A percentile compares a stretch with the other conserved stretches of the same genome.
Evolutionary conservation across 2,113 vertebrate species (phyloP).

Genomic region (Melanerpes formicivorus): DNA sequence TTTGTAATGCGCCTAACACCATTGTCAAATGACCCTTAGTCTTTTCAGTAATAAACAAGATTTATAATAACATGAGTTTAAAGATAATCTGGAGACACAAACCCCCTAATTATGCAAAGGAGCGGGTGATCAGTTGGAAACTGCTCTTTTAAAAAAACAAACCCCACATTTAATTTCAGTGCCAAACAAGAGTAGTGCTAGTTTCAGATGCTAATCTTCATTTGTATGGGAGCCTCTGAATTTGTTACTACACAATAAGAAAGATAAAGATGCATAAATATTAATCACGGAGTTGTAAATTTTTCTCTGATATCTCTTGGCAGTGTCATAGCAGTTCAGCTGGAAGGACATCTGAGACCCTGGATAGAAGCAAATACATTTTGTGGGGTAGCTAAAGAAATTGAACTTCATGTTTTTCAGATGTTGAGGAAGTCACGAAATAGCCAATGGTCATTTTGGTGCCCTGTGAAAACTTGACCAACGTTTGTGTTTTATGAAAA

Average conservation of each 20-base stretch:
- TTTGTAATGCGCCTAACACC: not conserved
- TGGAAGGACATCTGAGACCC: not conserved
- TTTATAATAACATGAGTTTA: slow-evolving; percentile 49
- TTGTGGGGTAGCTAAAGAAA: slow-evolving; percentile 13
- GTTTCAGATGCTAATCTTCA: not conserved
- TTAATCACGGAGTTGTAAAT: not conserved
- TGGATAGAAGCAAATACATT: slow-evolving; percentile 1
- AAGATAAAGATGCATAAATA: not conserved
- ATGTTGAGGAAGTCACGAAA: not conserved
- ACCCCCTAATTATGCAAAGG: not conserved
- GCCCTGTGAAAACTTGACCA: not conserved
- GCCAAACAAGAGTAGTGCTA: not conserved
- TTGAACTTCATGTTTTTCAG: not conserved
- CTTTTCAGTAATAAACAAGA: slow-evolving; percentile 48
- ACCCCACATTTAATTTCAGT: not conserved
- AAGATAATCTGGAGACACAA: slow-evolving; percentile 31
- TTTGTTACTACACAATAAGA: not conserved
- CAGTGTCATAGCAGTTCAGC: not conserved
- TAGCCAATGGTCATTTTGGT: not conserved
- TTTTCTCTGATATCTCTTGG: not conserved
- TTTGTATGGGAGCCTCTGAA: not conserved
- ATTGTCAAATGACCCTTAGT: slow-evolving; percentile 17
- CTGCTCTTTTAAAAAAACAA: not conserved
- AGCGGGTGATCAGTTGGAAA: not conserved
- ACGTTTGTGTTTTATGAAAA: not conserved